Evolutionary conservation across 1,140 invertebrate species (phyloP), one percentile per base, ranked within the genome.

Genomic region (Drosophila nebulosa): DNA sequence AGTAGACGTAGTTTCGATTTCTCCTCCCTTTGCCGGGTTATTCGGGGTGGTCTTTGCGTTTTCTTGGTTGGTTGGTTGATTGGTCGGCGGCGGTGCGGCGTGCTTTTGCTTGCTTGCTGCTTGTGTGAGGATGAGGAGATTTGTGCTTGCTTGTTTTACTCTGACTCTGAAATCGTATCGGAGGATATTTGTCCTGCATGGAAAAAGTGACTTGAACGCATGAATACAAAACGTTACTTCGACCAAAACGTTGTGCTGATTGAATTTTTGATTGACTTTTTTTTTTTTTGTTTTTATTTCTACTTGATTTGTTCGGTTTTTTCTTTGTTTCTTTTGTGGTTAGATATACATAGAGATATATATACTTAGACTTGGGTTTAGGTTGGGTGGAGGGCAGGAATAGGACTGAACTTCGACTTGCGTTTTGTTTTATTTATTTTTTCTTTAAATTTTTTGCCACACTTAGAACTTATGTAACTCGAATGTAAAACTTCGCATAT

Each of bases 191-290:
- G 85, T 85, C 89, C 89, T 90, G 89, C 77, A 80, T 90, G 84
- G 84, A 89, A 90, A 89, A 90, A 90, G n/a, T 90, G 89, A 90
- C 89, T 90, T 90, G 85, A 90, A 90, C 89, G 89, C 89, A 90
- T 90, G 89, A 90, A 90, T 90, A 90, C 83, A 88, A 88, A 79
- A 88, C 84, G 83, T 78, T 89, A 88, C 84, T 83, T 74, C 68
- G 63, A 86, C 79, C 83, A 70, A 81, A 75, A 73, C 69, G 84
- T 67, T 70, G 83, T 88, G 83, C 83, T 89, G 66, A 78, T 58
- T 74, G 83, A 64, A 51, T 42, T 66, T 74, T 81, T 73, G 46
- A 61, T n/a, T n/a, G n/a, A n/a, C n/a, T 70, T 85, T 61, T 71
- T 52, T 74, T 78, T 78, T 60, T 79, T 52, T 60, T 46, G 0